These are phyloP conservation scores for Heliconius aoede DNA, from an alignment of 2,888 invertebrate genomes.

Conservation along the genomic window DNA sequence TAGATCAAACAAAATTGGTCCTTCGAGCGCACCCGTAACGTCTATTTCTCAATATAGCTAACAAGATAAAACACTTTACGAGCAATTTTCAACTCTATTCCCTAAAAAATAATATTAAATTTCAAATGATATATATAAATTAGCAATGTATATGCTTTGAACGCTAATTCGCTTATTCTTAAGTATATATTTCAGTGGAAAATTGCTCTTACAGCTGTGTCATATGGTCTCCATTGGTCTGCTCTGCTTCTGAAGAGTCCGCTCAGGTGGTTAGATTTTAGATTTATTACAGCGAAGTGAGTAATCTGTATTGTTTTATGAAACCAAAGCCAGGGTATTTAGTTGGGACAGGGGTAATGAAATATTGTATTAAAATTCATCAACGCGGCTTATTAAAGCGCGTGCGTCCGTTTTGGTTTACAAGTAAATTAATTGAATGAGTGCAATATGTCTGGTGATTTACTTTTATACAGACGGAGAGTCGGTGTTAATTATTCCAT, in stretches of 20 bases:
- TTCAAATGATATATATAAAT: slow-evolving; percentile 52
- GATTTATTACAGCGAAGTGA: slow-evolving; percentile 77
- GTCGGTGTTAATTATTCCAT: not conserved
- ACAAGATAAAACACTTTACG: not conserved
- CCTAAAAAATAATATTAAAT: slow-evolving; percentile 5
- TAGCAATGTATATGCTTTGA: slow-evolving; percentile 71
- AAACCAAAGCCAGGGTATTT: slow-evolving; percentile 38
- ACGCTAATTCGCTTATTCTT: slow-evolving; percentile 77
- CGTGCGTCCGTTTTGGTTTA: slow-evolving; percentile 23
- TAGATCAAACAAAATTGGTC: slow-evolving; percentile 52
- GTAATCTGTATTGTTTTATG: slow-evolving; percentile 62
- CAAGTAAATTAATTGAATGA: slow-evolving; percentile 23
- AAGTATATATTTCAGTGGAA: slow-evolving; percentile 50
- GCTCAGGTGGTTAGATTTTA: slow-evolving; percentile 80
- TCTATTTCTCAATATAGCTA: slow-evolving; percentile 21
- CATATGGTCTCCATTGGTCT: slow-evolving; percentile 10
- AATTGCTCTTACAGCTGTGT: slow-evolving; percentile 48
- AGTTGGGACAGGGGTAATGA: slow-evolving; percentile 35
- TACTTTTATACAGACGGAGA: not conserved
- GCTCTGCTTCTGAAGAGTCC: slow-evolving; percentile 36
- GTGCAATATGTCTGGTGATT: not conserved
- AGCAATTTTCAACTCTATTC: slow-evolving; percentile 5
- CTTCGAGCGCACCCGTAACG: slow-evolving; percentile 44
- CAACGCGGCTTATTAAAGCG: slow-evolving; percentile 27
- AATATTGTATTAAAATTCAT: slow-evolving; percentile 43